These are phyloP conservation scores for Drosophila kanapiae DNA, from an alignment of 1,140 invertebrate species.

Conservation along the genomic window DNA sequence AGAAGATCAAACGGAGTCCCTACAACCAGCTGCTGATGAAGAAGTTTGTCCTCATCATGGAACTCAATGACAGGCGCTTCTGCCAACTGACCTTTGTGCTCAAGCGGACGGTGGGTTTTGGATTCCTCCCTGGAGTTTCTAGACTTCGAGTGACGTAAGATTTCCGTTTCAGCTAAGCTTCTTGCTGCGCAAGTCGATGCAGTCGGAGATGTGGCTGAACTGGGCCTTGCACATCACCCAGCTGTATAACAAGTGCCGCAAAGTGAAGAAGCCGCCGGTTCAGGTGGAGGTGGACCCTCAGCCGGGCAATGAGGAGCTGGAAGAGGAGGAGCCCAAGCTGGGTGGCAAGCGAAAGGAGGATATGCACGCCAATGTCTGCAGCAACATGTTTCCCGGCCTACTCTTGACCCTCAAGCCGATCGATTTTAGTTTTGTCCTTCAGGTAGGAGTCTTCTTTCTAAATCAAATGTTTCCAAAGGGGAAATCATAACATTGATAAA, in stretches of 20 bases:
- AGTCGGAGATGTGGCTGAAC: slow-evolving; percentile 79
- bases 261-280: slow-evolving; percentile 39
- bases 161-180: slow-evolving; percentile 49
- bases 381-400: slow-evolving; percentile 87
- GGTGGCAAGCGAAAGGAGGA: slow-evolving; percentile 70
- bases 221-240: slow-evolving; percentile 79
- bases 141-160: background rate
- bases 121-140: rapidly evolving
- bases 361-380: slow-evolving; percentile 85
- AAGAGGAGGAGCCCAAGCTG: slow-evolving; percentile 58
- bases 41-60: slow-evolving; percentile 75
- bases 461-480: background rate
- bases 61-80: slow-evolving; percentile 77
- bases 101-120: slow-evolving; percentile 71
- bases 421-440: slow-evolving; percentile 86
- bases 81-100: slow-evolving; percentile 82
- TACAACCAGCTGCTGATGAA: slow-evolving; percentile 79
- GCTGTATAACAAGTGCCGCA: slow-evolving; percentile 74
- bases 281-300: slow-evolving; percentile 13
- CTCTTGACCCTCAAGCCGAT: slow-evolving; percentile 86
- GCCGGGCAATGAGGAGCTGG: slow-evolving; percentile 15
- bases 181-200: slow-evolving; percentile 72
- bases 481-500: background rate
- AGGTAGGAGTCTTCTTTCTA: slow-evolving; percentile 82
- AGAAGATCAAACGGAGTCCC: slow-evolving; percentile 84